phyloP scores from a whole-genome alignment of 1,140 invertebrate genomes.

The Archivesica marissinica region DNA sequence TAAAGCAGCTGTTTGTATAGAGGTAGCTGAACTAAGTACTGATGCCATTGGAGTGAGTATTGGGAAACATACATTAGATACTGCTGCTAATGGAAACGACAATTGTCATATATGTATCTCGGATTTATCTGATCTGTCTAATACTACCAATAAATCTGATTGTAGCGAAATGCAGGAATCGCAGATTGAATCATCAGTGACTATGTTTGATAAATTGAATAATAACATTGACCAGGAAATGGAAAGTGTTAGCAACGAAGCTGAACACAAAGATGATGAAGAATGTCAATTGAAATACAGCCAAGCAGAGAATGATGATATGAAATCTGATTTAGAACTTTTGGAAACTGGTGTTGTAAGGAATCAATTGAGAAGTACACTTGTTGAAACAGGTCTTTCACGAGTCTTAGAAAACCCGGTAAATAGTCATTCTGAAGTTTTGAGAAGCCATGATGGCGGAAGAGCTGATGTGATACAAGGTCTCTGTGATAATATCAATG shows the following conservation, averaged over 20 bases:
- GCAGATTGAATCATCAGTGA: too few species aligned
- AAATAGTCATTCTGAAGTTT: background rate
- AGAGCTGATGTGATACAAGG: background rate
- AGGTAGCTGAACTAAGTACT: background rate
- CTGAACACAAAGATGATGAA: background rate
- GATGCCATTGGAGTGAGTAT: background rate
- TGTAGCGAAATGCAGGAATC: too few species aligned
- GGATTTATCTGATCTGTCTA: too few species aligned
- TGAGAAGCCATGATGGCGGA: background rate
- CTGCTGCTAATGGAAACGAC: too few species aligned
- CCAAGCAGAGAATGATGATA: background rate
- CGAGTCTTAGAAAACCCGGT: background rate
- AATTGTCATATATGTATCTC: too few species aligned
- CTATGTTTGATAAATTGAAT: too few species aligned
- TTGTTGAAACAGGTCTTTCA: background rate
- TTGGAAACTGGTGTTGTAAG: background rate
- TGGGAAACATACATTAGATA: too few species aligned
- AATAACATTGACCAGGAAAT: background rate
- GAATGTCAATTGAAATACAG: background rate
- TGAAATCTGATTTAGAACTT: background rate
- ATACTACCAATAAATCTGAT: too few species aligned
- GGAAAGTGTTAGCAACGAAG: background rate
- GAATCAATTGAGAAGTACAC: background rate
- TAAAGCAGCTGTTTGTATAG: background rate
- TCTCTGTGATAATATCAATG: background rate